Evolutionary conservation across 2,113 vertebrate genomes (phyloP).

Genomic region (Crotalus viridis): DNA sequence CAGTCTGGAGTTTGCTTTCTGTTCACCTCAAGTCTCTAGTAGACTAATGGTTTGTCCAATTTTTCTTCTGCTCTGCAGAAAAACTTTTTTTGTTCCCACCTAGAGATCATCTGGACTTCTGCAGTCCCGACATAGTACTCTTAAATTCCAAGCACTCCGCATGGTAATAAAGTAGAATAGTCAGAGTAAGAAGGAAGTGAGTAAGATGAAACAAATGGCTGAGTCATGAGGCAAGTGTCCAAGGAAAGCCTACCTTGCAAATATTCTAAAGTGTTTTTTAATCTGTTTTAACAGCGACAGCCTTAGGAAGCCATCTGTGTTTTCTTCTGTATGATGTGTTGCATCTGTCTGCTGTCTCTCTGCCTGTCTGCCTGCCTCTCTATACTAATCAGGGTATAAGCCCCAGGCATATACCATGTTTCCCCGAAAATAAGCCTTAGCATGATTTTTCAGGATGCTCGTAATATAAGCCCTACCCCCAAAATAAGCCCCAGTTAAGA

Average conservation of each 20-base stretch:
- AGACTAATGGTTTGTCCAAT: background rate
- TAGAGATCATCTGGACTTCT: background rate
- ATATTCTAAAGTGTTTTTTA: background rate
- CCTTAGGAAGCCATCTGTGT: background rate
- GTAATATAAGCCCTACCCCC: too few relatives aligned
- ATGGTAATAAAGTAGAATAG: background rate
- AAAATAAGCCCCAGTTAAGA: too few relatives aligned
- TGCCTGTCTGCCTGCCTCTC: background rate
- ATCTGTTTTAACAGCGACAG: background rate
- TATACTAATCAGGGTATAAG: background rate
- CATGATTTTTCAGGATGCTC: too few relatives aligned
- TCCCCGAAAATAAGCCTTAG: too few relatives aligned
- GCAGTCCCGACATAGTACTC: background rate
- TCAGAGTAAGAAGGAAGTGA: background rate
- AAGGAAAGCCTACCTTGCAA: background rate
- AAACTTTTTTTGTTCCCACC: background rate
- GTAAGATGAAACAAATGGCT: background rate
- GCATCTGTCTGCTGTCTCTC: background rate
- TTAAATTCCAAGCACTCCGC: background rate
- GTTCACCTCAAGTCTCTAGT: background rate
- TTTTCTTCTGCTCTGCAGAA: background rate
- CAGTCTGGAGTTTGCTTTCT: background rate
- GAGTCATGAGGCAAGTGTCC: background rate
- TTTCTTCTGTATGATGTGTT: background rate
- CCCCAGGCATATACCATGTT: background rate